phyloP scores from a whole-genome alignment of 2,888 invertebrate genomes.

The Phymatocera aterrima region DNA sequence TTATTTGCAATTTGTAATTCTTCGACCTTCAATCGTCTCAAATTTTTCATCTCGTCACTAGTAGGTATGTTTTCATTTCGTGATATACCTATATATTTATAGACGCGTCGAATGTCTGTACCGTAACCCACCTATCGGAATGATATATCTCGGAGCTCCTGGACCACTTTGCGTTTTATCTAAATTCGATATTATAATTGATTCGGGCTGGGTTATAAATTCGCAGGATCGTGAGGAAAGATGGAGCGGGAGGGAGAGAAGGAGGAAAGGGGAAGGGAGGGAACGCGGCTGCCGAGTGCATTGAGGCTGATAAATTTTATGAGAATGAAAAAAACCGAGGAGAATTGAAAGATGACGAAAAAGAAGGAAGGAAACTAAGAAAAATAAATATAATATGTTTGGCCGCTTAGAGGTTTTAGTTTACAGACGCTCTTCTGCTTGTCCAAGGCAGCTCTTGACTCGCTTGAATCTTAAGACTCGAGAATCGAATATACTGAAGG shows the following conservation, averaged over 20 bases:
- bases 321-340: slow-evolving; percentile 19
- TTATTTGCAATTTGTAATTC: no score
- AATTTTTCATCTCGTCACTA: no score
- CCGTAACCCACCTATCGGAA: neutral
- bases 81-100: no score
- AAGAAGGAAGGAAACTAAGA: no score
- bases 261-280: no score
- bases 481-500: slow-evolving; percentile 26
- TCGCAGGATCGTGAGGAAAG: neutral
- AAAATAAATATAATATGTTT: neutral
- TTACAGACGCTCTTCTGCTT: slow-evolving; percentile 20
- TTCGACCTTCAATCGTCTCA: no score
- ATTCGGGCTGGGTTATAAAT: neutral
- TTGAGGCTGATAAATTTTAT: neutral
- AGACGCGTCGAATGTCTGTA: no score
- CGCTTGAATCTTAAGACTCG: slow-evolving; percentile 1
- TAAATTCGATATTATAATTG: slow-evolving; percentile 1
- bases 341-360: neutral
- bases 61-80: no score
- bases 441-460: neutral
- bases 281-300: neutral
- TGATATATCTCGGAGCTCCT: neutral
- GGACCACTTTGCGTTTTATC: slow-evolving; percentile 4
- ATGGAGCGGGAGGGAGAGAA: neutral
- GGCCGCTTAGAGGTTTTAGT: slow-evolving; percentile 21